Conservation (phyloP, 2,888 invertebrate genomes). For the Creontiades dilutus region DNA sequence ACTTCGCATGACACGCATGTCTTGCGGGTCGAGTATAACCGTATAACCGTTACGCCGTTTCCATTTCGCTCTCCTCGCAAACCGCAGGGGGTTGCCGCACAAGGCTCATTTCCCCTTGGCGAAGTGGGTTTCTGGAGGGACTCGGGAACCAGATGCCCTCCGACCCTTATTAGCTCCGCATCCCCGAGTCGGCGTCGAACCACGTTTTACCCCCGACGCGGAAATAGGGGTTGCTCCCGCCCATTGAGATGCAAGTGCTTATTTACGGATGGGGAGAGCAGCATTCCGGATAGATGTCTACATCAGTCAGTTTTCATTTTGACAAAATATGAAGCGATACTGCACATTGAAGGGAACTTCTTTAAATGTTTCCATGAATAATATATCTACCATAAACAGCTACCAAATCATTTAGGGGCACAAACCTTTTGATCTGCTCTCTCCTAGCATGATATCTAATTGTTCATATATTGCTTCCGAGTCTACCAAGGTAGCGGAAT, state of each 20-base stretch:
- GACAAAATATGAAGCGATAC: too few species aligned
- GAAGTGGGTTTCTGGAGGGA: not conserved
- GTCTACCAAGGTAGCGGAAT: too few species aligned
- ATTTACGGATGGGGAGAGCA: not conserved
- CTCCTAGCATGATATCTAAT: too few species aligned
- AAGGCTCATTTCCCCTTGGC: conserved; percentile 38
- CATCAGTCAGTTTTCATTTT: too few species aligned
- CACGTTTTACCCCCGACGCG: not conserved
- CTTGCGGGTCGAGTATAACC: conserved; percentile 56
- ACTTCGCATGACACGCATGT: conserved; percentile 52
- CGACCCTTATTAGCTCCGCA: not conserved
- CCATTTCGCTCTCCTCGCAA: not conserved
- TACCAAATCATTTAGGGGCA: too few species aligned
- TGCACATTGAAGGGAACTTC: too few species aligned
- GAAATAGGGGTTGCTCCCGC: not conserved
- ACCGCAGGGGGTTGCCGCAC: conserved; percentile 32
- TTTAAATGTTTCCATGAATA: too few species aligned
- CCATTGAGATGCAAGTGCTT: not conserved
- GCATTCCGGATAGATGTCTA: too few species aligned
- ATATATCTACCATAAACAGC: too few species aligned
- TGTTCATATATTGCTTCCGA: too few species aligned
- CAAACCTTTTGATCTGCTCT: too few species aligned
- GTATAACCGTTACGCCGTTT: conserved; percentile 52
- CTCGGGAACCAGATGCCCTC: not conserved
- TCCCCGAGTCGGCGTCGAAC: not conserved